phyloP scores from a whole-genome alignment of 2,888 invertebrate species.

The Agapostemon virescens region DNA sequence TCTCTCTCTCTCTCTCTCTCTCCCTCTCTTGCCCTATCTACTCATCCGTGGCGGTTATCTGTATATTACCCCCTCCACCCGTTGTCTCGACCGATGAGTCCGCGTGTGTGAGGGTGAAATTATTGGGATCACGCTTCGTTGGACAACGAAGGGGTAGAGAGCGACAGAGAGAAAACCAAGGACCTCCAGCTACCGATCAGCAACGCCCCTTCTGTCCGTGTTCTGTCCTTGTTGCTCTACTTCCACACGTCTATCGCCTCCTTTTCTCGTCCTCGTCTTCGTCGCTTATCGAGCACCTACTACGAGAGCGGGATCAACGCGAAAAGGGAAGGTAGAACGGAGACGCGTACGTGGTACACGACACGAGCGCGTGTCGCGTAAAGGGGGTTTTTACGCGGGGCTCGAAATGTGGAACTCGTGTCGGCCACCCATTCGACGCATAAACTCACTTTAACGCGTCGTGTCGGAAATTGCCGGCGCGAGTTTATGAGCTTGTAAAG shows the following conservation, averaged over 20 bases:
- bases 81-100: constrained; percentile 6
- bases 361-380: constrained; percentile 45
- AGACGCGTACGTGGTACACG: constrained; percentile 24
- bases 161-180: constrained; percentile 46
- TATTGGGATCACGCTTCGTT: constrained; percentile 66
- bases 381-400: constrained; percentile 52
- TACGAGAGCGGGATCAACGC: constrained; percentile 14
- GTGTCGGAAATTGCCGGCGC: constrained; percentile 51
- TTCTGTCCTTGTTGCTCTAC: constrained; percentile 9
- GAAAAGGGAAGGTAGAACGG: constrained; percentile 29
- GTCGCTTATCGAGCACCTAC: constrained; percentile 40
- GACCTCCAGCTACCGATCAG: constrained; percentile 66
- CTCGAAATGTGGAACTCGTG: constrained; percentile 59
- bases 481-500: constrained; percentile 60
- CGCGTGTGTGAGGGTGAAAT: constrained; percentile 66
- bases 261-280: neutral
- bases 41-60: constrained; percentile 47
- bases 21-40: constrained; percentile 40
- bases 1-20: constrained; percentile 39
- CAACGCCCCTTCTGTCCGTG: constrained; percentile 50
- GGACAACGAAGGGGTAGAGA: constrained; percentile 34
- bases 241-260: neutral
- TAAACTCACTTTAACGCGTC: constrained; percentile 56
- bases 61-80: constrained; percentile 36
- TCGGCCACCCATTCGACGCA: constrained; percentile 50